Percentiles rank a stretch among this genome's conserved stretches.
These are phyloP conservation scores for Gopherus flavomarginatus DNA, from an alignment of 2,113 vertebrate genomes.

Conservation along the genomic window DNA sequence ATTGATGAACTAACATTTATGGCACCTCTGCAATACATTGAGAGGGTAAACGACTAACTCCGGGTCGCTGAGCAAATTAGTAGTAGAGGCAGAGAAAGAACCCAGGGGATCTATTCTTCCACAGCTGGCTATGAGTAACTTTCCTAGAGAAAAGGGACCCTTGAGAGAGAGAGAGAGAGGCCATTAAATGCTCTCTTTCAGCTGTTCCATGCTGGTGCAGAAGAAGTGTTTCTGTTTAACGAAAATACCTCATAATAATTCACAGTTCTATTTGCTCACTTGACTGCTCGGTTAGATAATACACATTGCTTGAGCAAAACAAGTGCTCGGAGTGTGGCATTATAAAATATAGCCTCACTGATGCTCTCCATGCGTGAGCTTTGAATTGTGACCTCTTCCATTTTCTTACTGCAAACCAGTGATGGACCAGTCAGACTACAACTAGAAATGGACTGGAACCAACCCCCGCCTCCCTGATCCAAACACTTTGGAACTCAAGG, in stretches of 20 bases:
- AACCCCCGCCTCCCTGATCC: neutral
- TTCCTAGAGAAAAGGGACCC: neutral
- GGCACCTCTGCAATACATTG: neutral
- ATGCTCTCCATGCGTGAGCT: neutral
- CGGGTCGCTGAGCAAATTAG: accelerated
- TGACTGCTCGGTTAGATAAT: neutral
- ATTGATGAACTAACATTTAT: accelerated
- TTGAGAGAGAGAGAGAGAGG: too few relatives aligned
- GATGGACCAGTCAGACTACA: neutral
- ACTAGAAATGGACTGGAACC: neutral
- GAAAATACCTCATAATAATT: neutral
- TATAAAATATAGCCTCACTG: accelerated
- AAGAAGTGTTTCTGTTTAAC: neutral
- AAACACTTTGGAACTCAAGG: accelerated
- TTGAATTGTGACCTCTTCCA: neutral
- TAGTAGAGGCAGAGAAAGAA: too few relatives aligned
- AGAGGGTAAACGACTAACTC: neutral
- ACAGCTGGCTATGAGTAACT: neutral
- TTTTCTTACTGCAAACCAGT: neutral
- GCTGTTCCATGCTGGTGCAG: neutral
- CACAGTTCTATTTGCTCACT: accelerated
- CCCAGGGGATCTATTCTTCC: neutral
- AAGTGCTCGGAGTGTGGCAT: accelerated
- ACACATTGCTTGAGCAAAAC: neutral
- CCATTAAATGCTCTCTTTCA: neutral